A percentile compares a stretch with the other conserved stretches of the same genome.
These are phyloP conservation scores for Canis aureus DNA, from an alignment of 2,113 vertebrate genomes.

Conservation along the genomic window DNA sequence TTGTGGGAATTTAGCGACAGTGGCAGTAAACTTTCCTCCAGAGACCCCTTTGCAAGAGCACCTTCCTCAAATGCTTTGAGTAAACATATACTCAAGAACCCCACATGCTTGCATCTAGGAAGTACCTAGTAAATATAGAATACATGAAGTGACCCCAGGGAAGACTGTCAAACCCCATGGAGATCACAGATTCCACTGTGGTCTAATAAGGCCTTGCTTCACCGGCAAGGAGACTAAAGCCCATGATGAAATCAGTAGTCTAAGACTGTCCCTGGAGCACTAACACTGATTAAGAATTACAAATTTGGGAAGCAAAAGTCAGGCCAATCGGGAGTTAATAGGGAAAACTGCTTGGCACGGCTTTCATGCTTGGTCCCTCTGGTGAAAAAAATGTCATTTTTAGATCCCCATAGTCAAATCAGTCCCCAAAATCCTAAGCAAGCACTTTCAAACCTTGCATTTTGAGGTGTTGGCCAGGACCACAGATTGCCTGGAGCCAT, in stretches of 20 bases:
- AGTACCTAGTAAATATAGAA: neutral
- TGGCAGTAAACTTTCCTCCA: neutral
- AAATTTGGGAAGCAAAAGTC: neutral
- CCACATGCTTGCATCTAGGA: neutral
- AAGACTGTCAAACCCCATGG: neutral
- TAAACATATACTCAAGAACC: neutral
- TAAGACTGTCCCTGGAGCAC: neutral
- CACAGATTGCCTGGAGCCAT: neutral
- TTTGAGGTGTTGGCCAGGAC: conserved; percentile 52
- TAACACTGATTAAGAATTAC: neutral
- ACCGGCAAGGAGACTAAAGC: neutral
- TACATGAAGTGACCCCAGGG: neutral
- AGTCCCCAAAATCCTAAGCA: conserved; percentile 46
- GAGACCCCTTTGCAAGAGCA: neutral
- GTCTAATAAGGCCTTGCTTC: neutral
- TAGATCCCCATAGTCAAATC: neutral
- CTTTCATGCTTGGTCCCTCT: neutral
- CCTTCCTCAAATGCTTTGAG: neutral
- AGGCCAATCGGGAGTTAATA: neutral
- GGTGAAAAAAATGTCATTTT: neutral
- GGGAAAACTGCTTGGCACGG: neutral
- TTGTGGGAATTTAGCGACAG: neutral
- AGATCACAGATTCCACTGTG: neutral
- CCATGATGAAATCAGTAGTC: fast-evolving
- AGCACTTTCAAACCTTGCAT: neutral